phyloP scores from a whole-genome alignment of 2,888 invertebrate species.

The Barypeithes pellucidus region DNA sequence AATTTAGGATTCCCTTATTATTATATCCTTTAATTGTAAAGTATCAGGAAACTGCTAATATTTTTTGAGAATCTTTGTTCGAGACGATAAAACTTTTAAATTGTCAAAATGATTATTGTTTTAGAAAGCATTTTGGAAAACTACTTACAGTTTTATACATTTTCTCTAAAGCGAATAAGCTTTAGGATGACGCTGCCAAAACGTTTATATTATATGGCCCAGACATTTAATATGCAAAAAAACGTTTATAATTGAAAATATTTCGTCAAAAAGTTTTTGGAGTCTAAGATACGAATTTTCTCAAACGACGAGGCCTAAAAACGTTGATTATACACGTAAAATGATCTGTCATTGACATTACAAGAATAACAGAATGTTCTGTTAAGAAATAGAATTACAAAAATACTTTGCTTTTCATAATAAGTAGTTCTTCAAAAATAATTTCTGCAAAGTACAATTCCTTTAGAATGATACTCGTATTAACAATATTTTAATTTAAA shows the following conservation, averaged over 20 bases:
- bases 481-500: constrained; percentile 28
- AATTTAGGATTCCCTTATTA: too few species aligned
- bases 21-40: too few species aligned
- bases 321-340: constrained; percentile 10
- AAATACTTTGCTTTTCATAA: constrained; percentile 38
- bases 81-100: constrained; percentile 26
- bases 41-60: too few species aligned
- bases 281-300: neutral
- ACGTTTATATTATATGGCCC: neutral
- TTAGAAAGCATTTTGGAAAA: constrained; percentile 39
- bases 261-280: too few species aligned
- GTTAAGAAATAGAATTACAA: constrained; percentile 33
- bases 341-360: constrained; percentile 48
- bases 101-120: constrained; percentile 19
- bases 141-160: constrained; percentile 31
- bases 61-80: neutral
- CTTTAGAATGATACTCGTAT: constrained; percentile 26
- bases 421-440: constrained; percentile 50
- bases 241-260: too few species aligned
- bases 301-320: constrained; percentile 18
- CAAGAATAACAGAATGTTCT: constrained; percentile 41
- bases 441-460: constrained; percentile 34
- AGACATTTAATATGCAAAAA: neutral
- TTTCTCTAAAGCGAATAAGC: constrained; percentile 19
- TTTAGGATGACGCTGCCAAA: neutral